A percentile compares a stretch with the other conserved stretches of the same genome.
These are phyloP conservation scores for Seira ritae DNA, from an alignment of 2,888 invertebrate genomes.

Conservation along the genomic window DNA sequence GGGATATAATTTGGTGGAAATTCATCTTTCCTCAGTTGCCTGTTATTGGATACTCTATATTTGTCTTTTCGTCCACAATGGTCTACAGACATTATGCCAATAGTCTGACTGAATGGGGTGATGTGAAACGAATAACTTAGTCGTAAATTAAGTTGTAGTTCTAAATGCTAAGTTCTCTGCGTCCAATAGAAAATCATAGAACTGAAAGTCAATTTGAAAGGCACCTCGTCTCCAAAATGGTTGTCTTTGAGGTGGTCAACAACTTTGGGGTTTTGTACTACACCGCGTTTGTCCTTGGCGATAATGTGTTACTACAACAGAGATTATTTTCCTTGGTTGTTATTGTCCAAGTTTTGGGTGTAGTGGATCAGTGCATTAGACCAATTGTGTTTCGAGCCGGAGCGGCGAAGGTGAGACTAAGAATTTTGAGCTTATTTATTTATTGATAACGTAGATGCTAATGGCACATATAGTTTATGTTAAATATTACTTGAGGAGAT, in stretches of 20 bases:
- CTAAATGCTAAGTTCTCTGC: too few species aligned
- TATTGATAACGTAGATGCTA: background rate
- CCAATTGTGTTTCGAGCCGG: slow-evolving; percentile 21
- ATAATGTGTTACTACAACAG: slow-evolving; percentile 28
- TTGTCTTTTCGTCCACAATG: slow-evolving; percentile 18
- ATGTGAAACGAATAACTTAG: background rate
- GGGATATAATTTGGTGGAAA: slow-evolving; percentile 3
- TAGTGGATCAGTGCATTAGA: slow-evolving; percentile 1
- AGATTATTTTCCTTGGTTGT: slow-evolving; percentile 33
- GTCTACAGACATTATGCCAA: slow-evolving; percentile 40
- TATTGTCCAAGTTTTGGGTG: slow-evolving; percentile 32
- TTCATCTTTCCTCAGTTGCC: slow-evolving; percentile 1
- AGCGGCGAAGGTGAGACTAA: slow-evolving; percentile 17
- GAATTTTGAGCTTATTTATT: too few species aligned
- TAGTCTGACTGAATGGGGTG: slow-evolving; percentile 56
- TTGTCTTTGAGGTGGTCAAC: slow-evolving; percentile 55
- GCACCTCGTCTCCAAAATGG: slow-evolving; percentile 50
- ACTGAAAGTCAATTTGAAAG: slow-evolving; percentile 57
- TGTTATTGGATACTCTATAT: background rate
- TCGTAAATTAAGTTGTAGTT: background rate
- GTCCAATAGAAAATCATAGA: slow-evolving; percentile 52
- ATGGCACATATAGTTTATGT: background rate
- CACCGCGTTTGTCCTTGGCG: slow-evolving; percentile 43
- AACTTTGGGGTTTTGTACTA: slow-evolving; percentile 39
- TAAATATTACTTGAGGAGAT: too few species aligned